Evolutionary conservation across 2,888 invertebrate species (phyloP).

Genomic region (Acleris emargana): DNA sequence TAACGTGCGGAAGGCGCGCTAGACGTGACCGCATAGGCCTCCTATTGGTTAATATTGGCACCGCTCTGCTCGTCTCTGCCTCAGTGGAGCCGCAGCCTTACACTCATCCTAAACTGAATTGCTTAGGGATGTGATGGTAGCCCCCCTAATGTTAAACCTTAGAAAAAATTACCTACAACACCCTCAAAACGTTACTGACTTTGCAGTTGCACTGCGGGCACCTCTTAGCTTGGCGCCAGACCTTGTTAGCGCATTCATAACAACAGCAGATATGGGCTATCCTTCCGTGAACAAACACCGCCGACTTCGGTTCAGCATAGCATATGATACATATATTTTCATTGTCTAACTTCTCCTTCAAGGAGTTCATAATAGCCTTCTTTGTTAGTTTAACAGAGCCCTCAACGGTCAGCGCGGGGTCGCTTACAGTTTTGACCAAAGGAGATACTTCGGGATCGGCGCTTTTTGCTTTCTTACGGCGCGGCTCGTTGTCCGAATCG

Average conservation of each 20-base stretch:
- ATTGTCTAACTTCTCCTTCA: slow-evolving; percentile 58
- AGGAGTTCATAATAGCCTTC: slow-evolving; percentile 52
- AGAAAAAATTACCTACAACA: slow-evolving; percentile 58
- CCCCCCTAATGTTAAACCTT: not conserved
- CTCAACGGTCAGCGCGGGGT: slow-evolving; percentile 66
- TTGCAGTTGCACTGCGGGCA: slow-evolving; percentile 88
- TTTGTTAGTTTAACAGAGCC: slow-evolving; percentile 49
- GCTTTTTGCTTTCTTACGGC: slow-evolving; percentile 35
- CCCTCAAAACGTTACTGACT: slow-evolving; percentile 86
- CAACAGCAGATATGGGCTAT: slow-evolving; percentile 88
- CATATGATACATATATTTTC: slow-evolving; percentile 85
- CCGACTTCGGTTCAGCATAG: slow-evolving; percentile 85
- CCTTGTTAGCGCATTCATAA: slow-evolving; percentile 87
- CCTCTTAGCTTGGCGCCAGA: slow-evolving; percentile 85
- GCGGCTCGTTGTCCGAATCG: slow-evolving; percentile 43
- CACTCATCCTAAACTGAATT: too few relatives aligned
- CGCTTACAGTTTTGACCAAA: slow-evolving; percentile 70
- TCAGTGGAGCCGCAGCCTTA: too few relatives aligned
- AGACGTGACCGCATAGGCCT: too few relatives aligned
- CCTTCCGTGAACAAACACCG: slow-evolving; percentile 87
- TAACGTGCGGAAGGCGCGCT: too few relatives aligned
- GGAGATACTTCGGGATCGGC: slow-evolving; percentile 52
- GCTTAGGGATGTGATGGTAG: too few relatives aligned
- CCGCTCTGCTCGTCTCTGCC: too few relatives aligned
- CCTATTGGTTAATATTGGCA: too few relatives aligned